A percentile compares a stretch with the other conserved stretches of the same genome.
Conservation (phyloP, 2,797 vertebrate genomes). For the Epinephelus malabaricus region DNA sequence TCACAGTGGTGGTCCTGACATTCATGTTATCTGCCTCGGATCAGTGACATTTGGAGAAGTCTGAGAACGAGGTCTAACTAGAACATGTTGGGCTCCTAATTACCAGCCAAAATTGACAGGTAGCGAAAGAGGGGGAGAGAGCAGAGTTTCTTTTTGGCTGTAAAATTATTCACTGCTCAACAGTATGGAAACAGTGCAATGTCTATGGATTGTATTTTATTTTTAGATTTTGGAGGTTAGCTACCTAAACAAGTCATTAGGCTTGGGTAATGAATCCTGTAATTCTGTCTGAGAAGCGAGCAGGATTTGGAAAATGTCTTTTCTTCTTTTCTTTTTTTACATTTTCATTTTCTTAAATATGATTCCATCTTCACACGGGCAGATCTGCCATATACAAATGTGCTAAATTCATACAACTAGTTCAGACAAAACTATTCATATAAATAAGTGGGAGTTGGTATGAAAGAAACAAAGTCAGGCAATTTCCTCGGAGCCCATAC, state of each 20-base stretch:
- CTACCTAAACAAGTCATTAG: neutral
- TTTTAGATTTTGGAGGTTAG: slow-evolving; percentile 9
- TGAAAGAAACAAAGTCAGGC: too few species aligned
- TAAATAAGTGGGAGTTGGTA: too few species aligned
- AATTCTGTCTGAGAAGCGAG: neutral
- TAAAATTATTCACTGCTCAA: slow-evolving; percentile 27
- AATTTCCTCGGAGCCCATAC: too few species aligned
- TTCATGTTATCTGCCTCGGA: slow-evolving; percentile 14
- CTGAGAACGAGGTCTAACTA: slow-evolving; percentile 18
- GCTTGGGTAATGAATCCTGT: neutral
- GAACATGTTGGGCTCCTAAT: slow-evolving; percentile 45
- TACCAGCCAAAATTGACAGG: slow-evolving; percentile 37
- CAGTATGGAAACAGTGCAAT: slow-evolving; percentile 5
- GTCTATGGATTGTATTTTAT: neutral
- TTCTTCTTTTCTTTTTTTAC: too few species aligned
- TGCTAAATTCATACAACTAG: neutral
- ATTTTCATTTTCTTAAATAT: neutral
- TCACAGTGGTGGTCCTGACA: slow-evolving; percentile 12
- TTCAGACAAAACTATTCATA: neutral
- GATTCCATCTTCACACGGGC: neutral
- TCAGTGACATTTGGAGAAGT: slow-evolving; percentile 29
- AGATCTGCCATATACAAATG: neutral
- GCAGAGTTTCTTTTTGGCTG: slow-evolving; percentile 9
- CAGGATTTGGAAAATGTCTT: neutral
- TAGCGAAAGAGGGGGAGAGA: slow-evolving; percentile 20